A percentile compares a stretch with the other conserved stretches of the same genome.
phyloP scores from a whole-genome alignment of 2,113 vertebrate genomes.

The Amphilophus citrinellus region DNA sequence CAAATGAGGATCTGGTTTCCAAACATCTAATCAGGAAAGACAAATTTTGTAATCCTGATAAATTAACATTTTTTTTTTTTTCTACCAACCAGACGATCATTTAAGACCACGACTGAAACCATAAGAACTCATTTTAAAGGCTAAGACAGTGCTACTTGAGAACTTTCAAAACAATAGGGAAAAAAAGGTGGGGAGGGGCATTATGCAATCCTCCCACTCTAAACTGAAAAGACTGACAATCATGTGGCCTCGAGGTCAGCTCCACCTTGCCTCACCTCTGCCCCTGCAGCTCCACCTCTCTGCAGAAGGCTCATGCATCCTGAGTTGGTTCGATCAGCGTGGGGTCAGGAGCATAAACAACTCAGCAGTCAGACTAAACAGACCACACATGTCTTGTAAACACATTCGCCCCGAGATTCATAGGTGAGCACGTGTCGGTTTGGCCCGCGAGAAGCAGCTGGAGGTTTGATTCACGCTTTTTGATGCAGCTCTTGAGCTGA shows the following conservation, averaged over 20 bases:
- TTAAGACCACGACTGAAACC: background rate
- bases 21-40: constrained; percentile 50
- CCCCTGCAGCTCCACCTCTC: background rate
- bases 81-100: background rate
- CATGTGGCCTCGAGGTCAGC: constrained; percentile 54
- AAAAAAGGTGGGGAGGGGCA: constrained; percentile 27
- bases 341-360: constrained; percentile 67
- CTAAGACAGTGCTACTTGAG: constrained; percentile 34
- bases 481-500: constrained; percentile 21
- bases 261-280: constrained; percentile 57
- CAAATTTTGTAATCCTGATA: constrained; percentile 17
- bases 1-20: constrained; percentile 31
- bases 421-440: constrained; percentile 51
- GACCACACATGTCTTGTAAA: constrained; percentile 74
- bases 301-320: constrained; percentile 19
- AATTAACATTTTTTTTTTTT: background rate
- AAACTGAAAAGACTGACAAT: constrained; percentile 16
- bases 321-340: constrained; percentile 25
- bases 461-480: constrained; percentile 42
- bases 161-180: constrained; percentile 22
- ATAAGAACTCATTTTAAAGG: background rate
- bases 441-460: constrained; percentile 20
- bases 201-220: constrained; percentile 51
- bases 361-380: constrained; percentile 79
- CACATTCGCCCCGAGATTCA: constrained; percentile 29